Base-by-base conservation (phyloP, 2,113 vertebrate species). In the Edolisoma coerulescens region DNA sequence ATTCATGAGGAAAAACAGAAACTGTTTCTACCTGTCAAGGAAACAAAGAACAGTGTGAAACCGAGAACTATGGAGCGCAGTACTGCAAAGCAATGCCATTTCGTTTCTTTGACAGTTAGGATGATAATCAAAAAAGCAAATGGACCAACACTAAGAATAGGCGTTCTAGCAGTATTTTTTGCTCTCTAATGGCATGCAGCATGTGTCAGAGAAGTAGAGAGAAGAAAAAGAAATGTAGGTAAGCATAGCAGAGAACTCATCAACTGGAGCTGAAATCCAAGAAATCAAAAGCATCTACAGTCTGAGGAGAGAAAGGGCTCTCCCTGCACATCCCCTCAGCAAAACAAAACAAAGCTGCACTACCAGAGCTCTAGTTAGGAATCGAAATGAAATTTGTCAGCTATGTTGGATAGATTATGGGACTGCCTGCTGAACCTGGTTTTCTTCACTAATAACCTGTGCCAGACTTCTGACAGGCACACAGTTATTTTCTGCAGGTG, bases 81-180 rank as follows among this genome's bases (percentile, higher is more conserved):
- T 78, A 52, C 44, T 82, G 79, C 70, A 84, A 79, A 96, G 68
- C 60, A 81, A 65, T 84, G 65, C 39, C 53, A 52, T 87, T 96
- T 97, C 77, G 53, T 70, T 97, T 84, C 57, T 93, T 91, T 96
- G 95, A 87, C 88, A 95, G 90, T 69, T 61, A 89, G 84, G 42
- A 92, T 92, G 90, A 92, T 94, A 95, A 96, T 95, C 91, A 94
- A 81, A 81, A 96, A 93, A 96, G 89, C 61, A 91, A 96, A 96
- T 80, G 84, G 81, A 91, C 70, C 50, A 89, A 93, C 67, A 83
- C 87, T 84, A 94, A 94, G 84, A 87, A 80, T 42, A 89, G 68
- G 93, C 95, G 42, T 88, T 86, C 84, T 69, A 53, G 64, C 30
- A 77, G 56, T 52, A 87, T 19, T 80, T 75, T 93, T 91, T 91